Evolutionary conservation across 2,113 vertebrate species (phyloP), one percentile per base, ranked within the genome.

Genomic region (Sylvilagus bachmani): DNA sequence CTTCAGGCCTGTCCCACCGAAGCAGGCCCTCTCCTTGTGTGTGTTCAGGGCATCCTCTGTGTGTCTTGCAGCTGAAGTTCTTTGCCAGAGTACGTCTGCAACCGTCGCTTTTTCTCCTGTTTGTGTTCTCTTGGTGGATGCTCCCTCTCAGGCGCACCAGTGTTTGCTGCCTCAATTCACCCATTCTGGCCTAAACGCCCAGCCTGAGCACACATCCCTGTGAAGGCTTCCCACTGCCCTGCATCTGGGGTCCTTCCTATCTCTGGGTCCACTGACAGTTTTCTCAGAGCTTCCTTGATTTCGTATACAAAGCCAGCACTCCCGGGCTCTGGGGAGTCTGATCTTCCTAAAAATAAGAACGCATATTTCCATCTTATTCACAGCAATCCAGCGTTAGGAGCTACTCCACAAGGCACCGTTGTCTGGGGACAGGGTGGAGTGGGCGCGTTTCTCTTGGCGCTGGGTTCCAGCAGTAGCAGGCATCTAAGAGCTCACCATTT

Each of bases 41-140:
- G 14, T 64, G 62, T 77, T 44, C 25, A 49, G 25, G 17, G 49
- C 19, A 62, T 5, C 79, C 51, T 70, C 51, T 77, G 36, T 86
- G 67, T 58, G 62, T n/a, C 71, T 93, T 91, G 69, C 77, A 70
- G 27, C 13, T 91, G 55, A 51, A 92, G 81, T 74, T 95, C 29
- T n/a, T 78, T 55, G 29, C 61, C 24, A 73, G 7, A 61, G 22
- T 33, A 16, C 8, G 27, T 24, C 10, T 5, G 17, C 85, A 80
- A 85, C 55, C 12, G 51, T 2, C 5, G 14, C 13, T 51, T 78
- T 67, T 80, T 24, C 36, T 78, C 38, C 27, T 10, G 19, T 69
- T 31, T 33, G 25, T 19, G 31, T 12, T 36, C 38, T 79, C 36
- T 69, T n/a, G 58, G 61, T 53, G 3, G 1, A 4, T 6, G 33